These are phyloP conservation scores for Calliopsis andreniformis DNA, from an alignment of 1,140 invertebrate species.

Conservation along the genomic window DNA sequence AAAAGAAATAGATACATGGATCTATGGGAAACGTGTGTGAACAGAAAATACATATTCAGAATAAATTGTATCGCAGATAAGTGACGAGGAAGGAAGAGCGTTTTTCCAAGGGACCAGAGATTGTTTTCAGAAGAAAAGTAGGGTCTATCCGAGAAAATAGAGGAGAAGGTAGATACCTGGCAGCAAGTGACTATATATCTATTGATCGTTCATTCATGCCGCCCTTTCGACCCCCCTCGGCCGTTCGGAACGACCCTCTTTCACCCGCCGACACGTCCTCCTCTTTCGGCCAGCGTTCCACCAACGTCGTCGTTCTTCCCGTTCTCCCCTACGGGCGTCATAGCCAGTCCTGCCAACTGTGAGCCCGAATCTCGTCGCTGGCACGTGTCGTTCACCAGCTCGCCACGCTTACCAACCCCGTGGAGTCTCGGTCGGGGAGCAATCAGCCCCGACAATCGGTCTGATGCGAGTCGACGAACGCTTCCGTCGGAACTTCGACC, in stretches of 20 bases:
- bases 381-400: constrained; percentile 67
- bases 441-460: constrained; percentile 25
- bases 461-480: constrained; percentile 39
- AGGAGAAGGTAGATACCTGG: constrained; percentile 54
- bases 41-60: too few species aligned
- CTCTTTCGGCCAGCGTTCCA: constrained; percentile 47
- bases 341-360: constrained; percentile 69
- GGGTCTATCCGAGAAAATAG: background rate
- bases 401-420: constrained; percentile 52
- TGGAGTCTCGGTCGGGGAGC: constrained; percentile 15
- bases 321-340: constrained; percentile 30
- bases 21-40: too few species aligned
- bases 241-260: constrained; percentile 51
- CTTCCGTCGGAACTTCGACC: constrained; percentile 31
- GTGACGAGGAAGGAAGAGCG: too few species aligned
- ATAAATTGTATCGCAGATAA: background rate
- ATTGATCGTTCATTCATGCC: constrained; percentile 79
- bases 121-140: background rate
- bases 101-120: background rate
- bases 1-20: too few species aligned
- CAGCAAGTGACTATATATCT: constrained; percentile 74
- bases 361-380: constrained; percentile 49
- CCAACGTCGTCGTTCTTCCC: constrained; percentile 40
- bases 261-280: constrained; percentile 45
- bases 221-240: constrained; percentile 68